A percentile compares a stretch with the other conserved stretches of the same genome.
These are phyloP conservation scores for Bathybates hornii DNA, from an alignment of 2,113 vertebrate species.

Conservation along the genomic window DNA sequence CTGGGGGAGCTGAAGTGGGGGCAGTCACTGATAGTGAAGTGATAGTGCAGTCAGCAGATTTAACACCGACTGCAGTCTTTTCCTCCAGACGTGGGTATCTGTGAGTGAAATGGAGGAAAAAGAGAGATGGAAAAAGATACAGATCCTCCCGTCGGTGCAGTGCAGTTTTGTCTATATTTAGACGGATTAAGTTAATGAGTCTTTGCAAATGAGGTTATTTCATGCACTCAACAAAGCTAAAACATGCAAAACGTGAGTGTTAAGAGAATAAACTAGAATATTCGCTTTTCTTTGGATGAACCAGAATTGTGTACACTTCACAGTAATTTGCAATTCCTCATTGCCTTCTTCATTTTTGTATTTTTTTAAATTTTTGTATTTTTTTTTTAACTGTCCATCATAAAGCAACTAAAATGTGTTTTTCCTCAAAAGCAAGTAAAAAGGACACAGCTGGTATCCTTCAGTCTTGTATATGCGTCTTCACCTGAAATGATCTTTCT, in stretches of 20 bases:
- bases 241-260: not conserved
- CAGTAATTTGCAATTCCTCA: constrained; percentile 40
- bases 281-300: not conserved
- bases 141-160: not conserved
- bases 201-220: constrained; percentile 35
- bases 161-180: constrained; percentile 21
- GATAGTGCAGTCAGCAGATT: constrained; percentile 61
- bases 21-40: constrained; percentile 22
- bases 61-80: constrained; percentile 1
- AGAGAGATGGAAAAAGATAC: not conserved
- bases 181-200: not conserved
- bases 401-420: not conserved
- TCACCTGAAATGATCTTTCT: not conserved
- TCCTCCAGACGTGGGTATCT: not conserved
- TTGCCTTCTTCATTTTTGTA: not conserved
- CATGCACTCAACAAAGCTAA: not conserved
- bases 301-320: not conserved
- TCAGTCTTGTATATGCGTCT: not conserved
- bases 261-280: not conserved
- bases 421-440: not conserved
- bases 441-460: not conserved
- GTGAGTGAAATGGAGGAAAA: not conserved
- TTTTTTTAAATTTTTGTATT: not conserved
- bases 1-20: constrained; percentile 16
- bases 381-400: not conserved